Evolutionary conservation across 2,888 invertebrate genomes (phyloP), one percentile per base, ranked within the genome.

Genomic region (Lasioglossum villosulum): DNA sequence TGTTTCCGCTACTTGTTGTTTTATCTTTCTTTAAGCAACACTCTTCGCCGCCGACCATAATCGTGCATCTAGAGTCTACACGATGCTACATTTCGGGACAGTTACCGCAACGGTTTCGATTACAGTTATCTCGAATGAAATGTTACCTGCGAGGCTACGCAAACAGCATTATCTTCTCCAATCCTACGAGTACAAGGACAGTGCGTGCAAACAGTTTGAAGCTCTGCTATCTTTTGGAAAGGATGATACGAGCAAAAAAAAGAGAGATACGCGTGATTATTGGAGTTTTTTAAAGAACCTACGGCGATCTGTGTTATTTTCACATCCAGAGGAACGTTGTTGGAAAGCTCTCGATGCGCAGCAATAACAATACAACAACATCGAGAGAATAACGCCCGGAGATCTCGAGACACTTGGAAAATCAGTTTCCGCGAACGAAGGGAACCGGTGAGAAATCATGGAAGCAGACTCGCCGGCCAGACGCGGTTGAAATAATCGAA

Each of bases 121-220:
- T 72, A 71, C 45, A 37, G 45, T 68, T 75, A 75, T 82, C 82
- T 39, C 42, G 30, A 42, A 27, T 39, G 59, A 59, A 75, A 52
- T 71, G 70, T 48, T 75, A 52, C 70, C 59, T 45, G 45, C 68
- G 34, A 23, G 23, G 56, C 52, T 59, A 59, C 48, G 59, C 48
- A 71, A 48, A 71, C 82, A 71, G 19, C n/a, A 37, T 71, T 83
- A 81, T 75, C 82, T 80, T 80, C 16, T 80, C 30, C 56, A 75
- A 81, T 83, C 82, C 48, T 23, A 27, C 16, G 56, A n/a, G 82
- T 10, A 73, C 82, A 80, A 81, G 82, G 82, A 74, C 82, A n/a
- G 8, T 0, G 14, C 30, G 16, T 48, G 82, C 75, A 82, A 82
- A 82, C 68, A 81, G 48, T 16, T 45, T 70, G n/a, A 52, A 27